Evolutionary conservation across 2,797 vertebrate genomes (phyloP), one percentile per base, ranked within the genome.

Genomic region (Serranus cabrilla): DNA sequence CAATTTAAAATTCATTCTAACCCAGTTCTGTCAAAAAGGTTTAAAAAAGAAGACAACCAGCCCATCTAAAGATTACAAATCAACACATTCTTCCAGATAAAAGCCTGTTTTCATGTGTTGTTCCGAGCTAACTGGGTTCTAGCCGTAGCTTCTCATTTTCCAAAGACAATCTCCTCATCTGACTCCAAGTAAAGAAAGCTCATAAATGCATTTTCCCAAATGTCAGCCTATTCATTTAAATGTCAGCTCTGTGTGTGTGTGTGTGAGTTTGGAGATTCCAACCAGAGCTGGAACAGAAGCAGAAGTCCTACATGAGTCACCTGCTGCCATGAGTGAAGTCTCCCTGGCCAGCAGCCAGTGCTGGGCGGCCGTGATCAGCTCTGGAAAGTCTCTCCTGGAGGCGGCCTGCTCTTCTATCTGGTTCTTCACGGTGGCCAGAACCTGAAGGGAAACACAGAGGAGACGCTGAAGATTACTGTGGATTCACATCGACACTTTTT

Each of bases 371-470:
- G 95, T 93, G 64, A 99, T 96, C 84, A 97, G 93, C 70, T 95
- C 93, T 0, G 96, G 92, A 60, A 98, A 99, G 89, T 99, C 96
- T 87, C 95, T 96, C 85, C 95, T 96, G 58, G 86, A 47, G 0
- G 93, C 93, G 43, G 96, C 95, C 88, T 96, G 94, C 82, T 96
- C 93, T 56, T 99, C 98, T 11, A 99, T 98, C 94, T 98, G 97
- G 90, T 97, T 97, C 94, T 98, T 99, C 88, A 99, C 94, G 47
- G 95, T 98, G 56, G 98, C 97, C 20, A 99, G 95, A 58, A 99
- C 98, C 98, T 99, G 89, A 34, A 42, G 13, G 50, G 11, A 31
- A 23, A 72, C 43, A 39, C 0, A 46, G 11, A 66, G 12, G 46
- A 56, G 2, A 59, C 21, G 23, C 7, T 2, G 6, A 23, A 16